Evolutionary conservation across 1,140 invertebrate species (phyloP), one percentile per base, ranked within the genome.

Genomic region (Pachyrhynchus sulphureomaculatus): DNA sequence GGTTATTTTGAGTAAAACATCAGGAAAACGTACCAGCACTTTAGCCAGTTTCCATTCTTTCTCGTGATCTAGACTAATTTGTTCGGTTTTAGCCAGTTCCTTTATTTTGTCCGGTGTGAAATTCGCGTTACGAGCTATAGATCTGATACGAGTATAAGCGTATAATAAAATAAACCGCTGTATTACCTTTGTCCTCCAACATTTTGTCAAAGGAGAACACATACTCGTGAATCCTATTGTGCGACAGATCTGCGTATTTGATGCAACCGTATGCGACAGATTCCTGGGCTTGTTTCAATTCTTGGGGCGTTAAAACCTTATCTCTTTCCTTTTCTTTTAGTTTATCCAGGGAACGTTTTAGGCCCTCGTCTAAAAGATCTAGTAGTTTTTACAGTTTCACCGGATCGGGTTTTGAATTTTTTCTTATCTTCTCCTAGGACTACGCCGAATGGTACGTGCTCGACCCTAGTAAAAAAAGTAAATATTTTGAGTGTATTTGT

Each of bases 141-240:
- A 96, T 62, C 88, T 83, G 66, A 99, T 99, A 48, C 98, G 83
- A 2, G 95, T 98, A 53, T 95, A 88, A 10, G 95, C 93, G 78
- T 99, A 99, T 3, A 99, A 77, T 2, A 99, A 10, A 79, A 77
- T 99, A 99, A 0, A 98, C 96, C 1, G 98, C 98, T 4, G 98
- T 99, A 72, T 99, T 99, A 1, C 98, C 98, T 77, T 92, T 91
- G 75, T 99, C 97, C 71, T 99, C 96, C 26, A 99, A 81, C 98
- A 99, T 99, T 77, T 90, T 96, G 73, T 99, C 96, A 80, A 99
- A 99, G 0, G 96, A 99, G 78, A 99, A 99, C 6, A 99, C 85
- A 73, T 99, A 99, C 75, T 99, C 96, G 75, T 93, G 90, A 52
- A 86, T 88, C 53, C 95, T 83, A 75, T 97, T 96, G 69, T 99